Evolutionary conservation across 1,140 invertebrate species (phyloP).

Genomic region (Oryzaephilus surinamensis): DNA sequence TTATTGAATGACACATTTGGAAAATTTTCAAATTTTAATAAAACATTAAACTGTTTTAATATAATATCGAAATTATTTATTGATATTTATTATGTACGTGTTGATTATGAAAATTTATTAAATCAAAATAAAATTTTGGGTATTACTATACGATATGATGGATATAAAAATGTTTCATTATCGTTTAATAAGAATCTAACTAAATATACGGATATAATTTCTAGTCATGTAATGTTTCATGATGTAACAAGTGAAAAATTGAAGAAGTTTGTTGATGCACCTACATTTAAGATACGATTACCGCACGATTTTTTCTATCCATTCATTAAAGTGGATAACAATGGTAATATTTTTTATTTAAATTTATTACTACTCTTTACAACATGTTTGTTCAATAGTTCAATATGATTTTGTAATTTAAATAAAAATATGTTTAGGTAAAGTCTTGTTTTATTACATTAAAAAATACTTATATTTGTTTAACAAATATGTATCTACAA

Average conservation of each 20-base stretch:
- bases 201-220: slow-evolving; percentile 11
- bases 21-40: slow-evolving; percentile 39
- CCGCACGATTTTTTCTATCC: slow-evolving; percentile 37
- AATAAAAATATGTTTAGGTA: too few species aligned
- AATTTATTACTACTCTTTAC: too few species aligned
- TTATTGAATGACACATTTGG: slow-evolving; percentile 32
- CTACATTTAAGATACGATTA: slow-evolving; percentile 27
- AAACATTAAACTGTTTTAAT: slow-evolving; percentile 17
- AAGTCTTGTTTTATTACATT: too few species aligned
- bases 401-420: too few species aligned
- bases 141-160: slow-evolving; percentile 17
- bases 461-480: too few species aligned
- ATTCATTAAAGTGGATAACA: slow-evolving; percentile 28
- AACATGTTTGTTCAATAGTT: too few species aligned
- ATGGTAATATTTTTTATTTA: background rate
- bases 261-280: slow-evolving; percentile 24
- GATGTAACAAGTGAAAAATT: slow-evolving; percentile 27
- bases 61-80: slow-evolving; percentile 22
- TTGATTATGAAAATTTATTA: slow-evolving; percentile 18
- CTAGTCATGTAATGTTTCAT: slow-evolving; percentile 22
- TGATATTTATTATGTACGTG: slow-evolving; percentile 28
- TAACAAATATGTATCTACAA: too few species aligned
- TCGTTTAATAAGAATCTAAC: slow-evolving; percentile 7
- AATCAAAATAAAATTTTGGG: slow-evolving; percentile 30
- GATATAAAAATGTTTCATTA: slow-evolving; percentile 13